Percentiles rank a stretch among this genome's conserved stretches.
These are phyloP conservation scores for Drosophila ezoana DNA, from an alignment of 2,888 invertebrate genomes.

Conservation along the genomic window DNA sequence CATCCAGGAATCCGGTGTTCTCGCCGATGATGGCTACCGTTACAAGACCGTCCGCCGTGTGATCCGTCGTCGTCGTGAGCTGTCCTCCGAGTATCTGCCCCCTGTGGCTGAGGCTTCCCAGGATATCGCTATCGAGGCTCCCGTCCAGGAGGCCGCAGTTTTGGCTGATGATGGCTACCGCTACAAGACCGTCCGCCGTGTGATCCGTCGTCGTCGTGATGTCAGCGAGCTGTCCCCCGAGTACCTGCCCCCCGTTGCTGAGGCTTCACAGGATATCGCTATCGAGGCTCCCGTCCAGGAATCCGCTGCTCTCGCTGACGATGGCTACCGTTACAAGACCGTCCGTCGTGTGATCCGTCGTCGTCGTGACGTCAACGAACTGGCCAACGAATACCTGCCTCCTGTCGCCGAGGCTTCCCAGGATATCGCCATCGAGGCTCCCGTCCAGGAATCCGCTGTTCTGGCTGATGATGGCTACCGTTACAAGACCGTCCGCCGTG, in stretches of 20 bases:
- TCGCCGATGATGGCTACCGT: conserved; percentile 74
- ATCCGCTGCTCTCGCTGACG: conserved; percentile 57
- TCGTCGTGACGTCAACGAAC: conserved; percentile 78
- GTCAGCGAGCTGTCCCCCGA: conserved; percentile 49
- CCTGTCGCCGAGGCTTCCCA: conserved; percentile 53
- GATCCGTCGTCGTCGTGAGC: conserved; percentile 74
- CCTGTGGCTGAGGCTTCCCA: conserved; percentile 34
- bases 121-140: conserved; percentile 22
- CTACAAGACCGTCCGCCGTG: conserved; percentile 66
- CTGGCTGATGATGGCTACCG: conserved; percentile 70
- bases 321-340: conserved; percentile 76
- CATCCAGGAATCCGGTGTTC: conserved; percentile 33
- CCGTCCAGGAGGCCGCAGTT: conserved; percentile 35
- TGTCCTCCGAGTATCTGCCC: conserved; percentile 54
- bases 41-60: conserved; percentile 75
- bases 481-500: conserved; percentile 73
- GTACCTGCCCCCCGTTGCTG: conserved; percentile 57
- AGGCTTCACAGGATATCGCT: conserved; percentile 36
- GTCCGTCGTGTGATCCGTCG: conserved; percentile 71
- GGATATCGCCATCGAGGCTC: conserved; percentile 43
- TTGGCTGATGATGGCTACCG: conserved; percentile 64
- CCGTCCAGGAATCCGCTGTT: conserved; percentile 28
- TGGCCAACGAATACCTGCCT: conserved; percentile 72
- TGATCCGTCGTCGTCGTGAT: conserved; percentile 61
- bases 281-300: conserved; percentile 46